These are phyloP conservation scores for Gymnocheta viridis DNA, from an alignment of 2,888 invertebrate genomes.

Conservation along the genomic window DNA sequence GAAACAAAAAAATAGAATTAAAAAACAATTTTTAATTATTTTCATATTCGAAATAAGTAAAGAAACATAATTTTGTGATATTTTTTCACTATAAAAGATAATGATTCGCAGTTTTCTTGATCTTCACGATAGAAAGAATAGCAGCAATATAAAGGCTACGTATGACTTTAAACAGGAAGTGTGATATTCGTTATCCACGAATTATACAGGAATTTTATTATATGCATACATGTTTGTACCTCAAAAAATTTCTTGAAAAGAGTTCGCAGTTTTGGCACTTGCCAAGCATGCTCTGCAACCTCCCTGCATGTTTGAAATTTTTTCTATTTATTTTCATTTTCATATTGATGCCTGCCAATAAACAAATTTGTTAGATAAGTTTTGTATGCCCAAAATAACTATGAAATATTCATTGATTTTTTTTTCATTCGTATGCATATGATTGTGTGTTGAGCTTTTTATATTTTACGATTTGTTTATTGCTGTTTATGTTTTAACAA, in stretches of 20 bases:
- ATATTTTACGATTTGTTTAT: conserved; percentile 22
- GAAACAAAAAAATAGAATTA: no score
- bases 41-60: no score
- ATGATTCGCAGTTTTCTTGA: no score
- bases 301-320: neutral
- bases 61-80: no score
- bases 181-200: no score
- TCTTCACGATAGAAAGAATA: no score
- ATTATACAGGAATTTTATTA: no score
- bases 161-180: no score
- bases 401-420: neutral
- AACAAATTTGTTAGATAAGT: conserved; percentile 29
- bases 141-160: no score
- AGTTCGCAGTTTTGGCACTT: neutral
- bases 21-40: no score
- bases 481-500: neutral
- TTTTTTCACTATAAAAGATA: no score
- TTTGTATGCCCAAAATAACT: neutral
- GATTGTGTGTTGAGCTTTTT: neutral
- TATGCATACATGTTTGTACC: no score
- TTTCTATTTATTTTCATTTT: neutral
- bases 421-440: neutral
- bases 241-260: neutral
- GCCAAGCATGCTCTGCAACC: neutral
- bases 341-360: conserved; percentile 41